Evolutionary conservation across 37 sponge, comb jelly and placozoan species (phyloP), one percentile per base, ranked within the genome.

Genomic region (Corticium candelabrum): DNA sequence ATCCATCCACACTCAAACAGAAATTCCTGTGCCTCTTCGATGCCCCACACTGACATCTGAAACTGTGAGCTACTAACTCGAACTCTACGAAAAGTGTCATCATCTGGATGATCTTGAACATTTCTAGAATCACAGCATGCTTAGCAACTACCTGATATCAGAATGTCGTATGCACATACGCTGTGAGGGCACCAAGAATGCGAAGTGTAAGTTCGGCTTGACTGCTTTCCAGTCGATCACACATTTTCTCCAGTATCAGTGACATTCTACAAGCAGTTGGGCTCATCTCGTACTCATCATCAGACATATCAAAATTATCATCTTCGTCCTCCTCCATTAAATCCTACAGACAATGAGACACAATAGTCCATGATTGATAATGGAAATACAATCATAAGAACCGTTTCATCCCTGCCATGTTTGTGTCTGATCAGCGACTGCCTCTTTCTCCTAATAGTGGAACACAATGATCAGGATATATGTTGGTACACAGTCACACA

Each of bases 1-100:
- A 86, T 67, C 90, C 90, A 90, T 37, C 90, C 90, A 40, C 81
- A 41, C 15, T 68, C 29, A 68, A 83, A 72, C 41, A 90, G 68
- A 41, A 90, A 90, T 74, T 79, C 77, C 0, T 38, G 40, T 38
- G 81, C 83, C 1, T 75, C 62, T 15, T 31, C 32, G 34, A 39
- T 83, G 39, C 83, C 62, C 87, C 87, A 90, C 69, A 90, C 90
- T 67, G 83, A 69, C 0, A 70, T 3, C 62, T 39, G 15, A 62
- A 90, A 90, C 37, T 75, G 56, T 56, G 37, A n/a, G 36, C 90
- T 81, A 30, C 82, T 80, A 7, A 86, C 70, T 3, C 87, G 40
- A 37, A 90, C 84, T 32, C 90, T 33, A 0, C 84, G 82, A 75
- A 80, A 90, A n/a, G 36, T 74, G 57, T 90, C 87, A 31, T 86